phyloP scores from a whole-genome alignment of 2,113 vertebrate species.

The Erythrocercus mccallii region DNA sequence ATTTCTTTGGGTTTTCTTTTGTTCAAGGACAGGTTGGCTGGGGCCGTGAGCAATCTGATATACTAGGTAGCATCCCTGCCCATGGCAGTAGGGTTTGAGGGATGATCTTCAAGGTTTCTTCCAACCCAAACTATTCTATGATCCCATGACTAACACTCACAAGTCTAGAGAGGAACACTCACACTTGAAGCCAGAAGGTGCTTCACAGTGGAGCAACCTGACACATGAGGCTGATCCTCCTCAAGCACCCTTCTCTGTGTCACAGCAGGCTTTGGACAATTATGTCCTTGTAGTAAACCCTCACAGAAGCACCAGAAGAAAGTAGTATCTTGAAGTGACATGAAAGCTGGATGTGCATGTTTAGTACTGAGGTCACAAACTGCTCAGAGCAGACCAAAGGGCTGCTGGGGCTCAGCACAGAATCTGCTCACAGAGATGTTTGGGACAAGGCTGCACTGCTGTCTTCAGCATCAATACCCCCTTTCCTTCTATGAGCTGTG shows the following conservation, averaged over 20 bases:
- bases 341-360: background rate
- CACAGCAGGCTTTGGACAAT: background rate
- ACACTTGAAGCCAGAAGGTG: background rate
- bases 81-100: background rate
- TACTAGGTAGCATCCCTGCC: background rate
- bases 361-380: background rate
- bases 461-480: background rate
- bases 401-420: background rate
- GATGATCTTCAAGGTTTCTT: background rate
- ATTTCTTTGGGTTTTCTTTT: background rate
- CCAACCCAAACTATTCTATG: background rate
- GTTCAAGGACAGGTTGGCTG: background rate
- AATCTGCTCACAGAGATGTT: too few relatives aligned
- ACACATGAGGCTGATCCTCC: background rate
- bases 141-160: background rate
- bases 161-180: fast-evolving
- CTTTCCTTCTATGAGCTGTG: background rate
- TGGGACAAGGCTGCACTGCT: background rate
- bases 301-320: background rate
- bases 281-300: background rate
- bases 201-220: background rate
- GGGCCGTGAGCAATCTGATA: background rate
- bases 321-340: background rate
- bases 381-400: background rate
- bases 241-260: fast-evolving